phyloP scores from a whole-genome alignment of 2,888 invertebrate genomes.

The Hydrotaea cyrtoneurina region DNA sequence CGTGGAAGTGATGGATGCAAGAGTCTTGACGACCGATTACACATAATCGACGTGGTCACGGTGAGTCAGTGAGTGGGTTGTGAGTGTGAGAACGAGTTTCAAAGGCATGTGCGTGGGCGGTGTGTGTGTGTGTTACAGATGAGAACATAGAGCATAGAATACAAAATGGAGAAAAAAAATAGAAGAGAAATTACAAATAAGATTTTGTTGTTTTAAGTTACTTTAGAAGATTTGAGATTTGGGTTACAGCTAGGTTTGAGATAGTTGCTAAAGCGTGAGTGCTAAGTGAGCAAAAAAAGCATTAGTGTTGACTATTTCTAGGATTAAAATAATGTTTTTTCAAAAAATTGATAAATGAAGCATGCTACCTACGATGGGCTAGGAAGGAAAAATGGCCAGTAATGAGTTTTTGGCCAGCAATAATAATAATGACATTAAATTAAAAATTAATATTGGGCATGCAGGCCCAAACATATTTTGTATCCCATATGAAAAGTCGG shows the following conservation, averaged over 20 bases:
- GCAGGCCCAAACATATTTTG: no score
- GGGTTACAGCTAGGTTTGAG: no score
- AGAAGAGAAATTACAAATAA: slow-evolving; percentile 22
- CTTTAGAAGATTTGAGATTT: neutral
- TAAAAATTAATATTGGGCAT: no score
- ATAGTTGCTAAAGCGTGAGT: neutral
- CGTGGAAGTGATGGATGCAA: slow-evolving; percentile 52
- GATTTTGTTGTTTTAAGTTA: neutral
- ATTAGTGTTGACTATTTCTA: neutral
- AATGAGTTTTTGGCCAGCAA: no score
- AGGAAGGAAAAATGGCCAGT: no score
- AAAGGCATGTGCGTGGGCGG: slow-evolving; percentile 30
- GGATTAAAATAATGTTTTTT: neutral
- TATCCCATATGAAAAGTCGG: no score
- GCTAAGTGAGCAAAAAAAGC: neutral
- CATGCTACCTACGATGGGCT: no score
- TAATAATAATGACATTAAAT: no score
- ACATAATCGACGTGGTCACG: neutral
- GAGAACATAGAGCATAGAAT: slow-evolving; percentile 59
- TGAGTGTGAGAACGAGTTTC: slow-evolving; percentile 19
- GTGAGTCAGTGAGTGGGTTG: neutral
- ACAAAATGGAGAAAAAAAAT: slow-evolving; percentile 43
- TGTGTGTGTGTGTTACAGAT: slow-evolving; percentile 48
- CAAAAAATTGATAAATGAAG: neutral
- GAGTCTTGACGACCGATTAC: slow-evolving; percentile 26